Evolutionary conservation across 2,888 invertebrate genomes (phyloP).

Genomic region (Acleris laterana): DNA sequence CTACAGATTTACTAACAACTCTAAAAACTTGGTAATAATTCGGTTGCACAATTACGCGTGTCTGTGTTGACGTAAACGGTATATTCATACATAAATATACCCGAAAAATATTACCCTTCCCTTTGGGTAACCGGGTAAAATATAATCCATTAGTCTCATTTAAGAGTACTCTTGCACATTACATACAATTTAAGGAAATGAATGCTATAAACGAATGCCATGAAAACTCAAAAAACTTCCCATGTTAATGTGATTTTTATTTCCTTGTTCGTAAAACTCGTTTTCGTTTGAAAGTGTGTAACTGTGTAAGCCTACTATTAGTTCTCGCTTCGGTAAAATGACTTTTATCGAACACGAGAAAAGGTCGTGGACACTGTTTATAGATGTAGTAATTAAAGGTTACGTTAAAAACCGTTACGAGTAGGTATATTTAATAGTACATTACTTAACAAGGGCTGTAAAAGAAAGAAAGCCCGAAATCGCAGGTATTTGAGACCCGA

Average conservation of each 20-base stretch:
- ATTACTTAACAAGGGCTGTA: too few species aligned
- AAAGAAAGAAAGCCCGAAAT: too few species aligned
- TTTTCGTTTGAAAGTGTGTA: neutral
- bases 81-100: too few species aligned
- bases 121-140: neutral
- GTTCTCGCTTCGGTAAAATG: conserved; percentile 5
- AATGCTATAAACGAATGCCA: conserved; percentile 29
- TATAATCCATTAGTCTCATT: conserved; percentile 35
- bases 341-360: neutral
- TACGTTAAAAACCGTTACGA: too few species aligned
- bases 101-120: too few species aligned
- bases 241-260: conserved; percentile 2
- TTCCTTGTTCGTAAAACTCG: neutral
- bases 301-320: conserved; percentile 1
- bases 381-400: too few species aligned
- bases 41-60: too few species aligned
- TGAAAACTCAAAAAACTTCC: conserved; percentile 7
- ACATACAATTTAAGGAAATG: conserved; percentile 35
- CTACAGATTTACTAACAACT: too few species aligned
- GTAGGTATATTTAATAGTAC: too few species aligned
- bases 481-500: too few species aligned
- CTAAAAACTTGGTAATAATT: too few species aligned
- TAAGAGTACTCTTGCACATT: conserved; percentile 32
- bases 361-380: neutral
- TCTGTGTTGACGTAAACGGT: too few species aligned